phyloP scores from a whole-genome alignment of 2,888 invertebrate genomes.

The Melanchra persicariae region DNA sequence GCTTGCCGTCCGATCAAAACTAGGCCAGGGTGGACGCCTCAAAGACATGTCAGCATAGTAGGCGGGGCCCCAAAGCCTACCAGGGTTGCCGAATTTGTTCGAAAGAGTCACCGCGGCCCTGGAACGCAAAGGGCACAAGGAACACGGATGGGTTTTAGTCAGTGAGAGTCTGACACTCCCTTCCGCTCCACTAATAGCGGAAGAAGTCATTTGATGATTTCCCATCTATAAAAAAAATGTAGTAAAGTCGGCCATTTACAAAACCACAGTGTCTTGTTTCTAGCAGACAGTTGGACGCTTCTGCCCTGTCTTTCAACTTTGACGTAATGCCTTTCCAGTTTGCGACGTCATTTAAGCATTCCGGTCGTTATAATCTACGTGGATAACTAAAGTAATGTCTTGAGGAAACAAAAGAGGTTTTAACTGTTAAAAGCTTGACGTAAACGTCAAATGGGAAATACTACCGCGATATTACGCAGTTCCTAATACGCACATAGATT shows the following conservation, averaged over 20 bases:
- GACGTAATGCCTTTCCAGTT: conserved; percentile 1
- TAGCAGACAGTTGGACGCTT: background rate
- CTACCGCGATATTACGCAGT: background rate
- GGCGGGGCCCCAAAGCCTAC: too few species aligned
- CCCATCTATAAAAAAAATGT: too few species aligned
- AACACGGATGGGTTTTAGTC: too few species aligned
- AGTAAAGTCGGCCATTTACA: conserved; percentile 8
- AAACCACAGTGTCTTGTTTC: background rate
- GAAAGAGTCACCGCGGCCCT: too few species aligned
- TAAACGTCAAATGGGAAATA: conserved; percentile 13
- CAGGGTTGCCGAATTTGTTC: too few species aligned
- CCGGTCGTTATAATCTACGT: background rate
- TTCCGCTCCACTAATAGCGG: too few species aligned
- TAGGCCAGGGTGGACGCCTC: too few species aligned
- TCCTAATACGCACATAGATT: background rate
- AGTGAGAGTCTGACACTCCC: too few species aligned
- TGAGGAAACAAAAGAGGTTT: conserved; percentile 26
- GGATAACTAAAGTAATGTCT: conserved; percentile 2
- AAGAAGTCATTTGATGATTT: too few species aligned
- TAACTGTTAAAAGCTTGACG: conserved; percentile 24
- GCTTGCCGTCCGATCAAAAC: too few species aligned
- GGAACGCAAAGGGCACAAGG: too few species aligned
- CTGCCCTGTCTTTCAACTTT: background rate
- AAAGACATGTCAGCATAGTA: too few species aligned
- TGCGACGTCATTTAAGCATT: conserved; percentile 15